A percentile compares a stretch with the other conserved stretches of the same genome.
Conservation (phyloP, 2,113 vertebrate species). For the Okapia johnstoni region DNA sequence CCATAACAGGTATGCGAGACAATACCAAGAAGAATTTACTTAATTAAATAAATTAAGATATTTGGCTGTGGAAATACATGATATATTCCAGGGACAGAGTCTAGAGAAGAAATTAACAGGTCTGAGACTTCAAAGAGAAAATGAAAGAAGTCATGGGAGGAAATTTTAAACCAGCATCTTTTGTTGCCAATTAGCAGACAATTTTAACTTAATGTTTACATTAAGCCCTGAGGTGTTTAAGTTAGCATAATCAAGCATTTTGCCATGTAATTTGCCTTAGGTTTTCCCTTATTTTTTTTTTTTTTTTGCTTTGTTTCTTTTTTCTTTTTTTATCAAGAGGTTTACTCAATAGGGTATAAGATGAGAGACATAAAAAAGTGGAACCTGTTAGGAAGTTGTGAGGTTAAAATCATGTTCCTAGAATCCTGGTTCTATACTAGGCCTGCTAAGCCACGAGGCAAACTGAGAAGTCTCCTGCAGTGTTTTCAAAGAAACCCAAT, state of each 20-base stretch:
- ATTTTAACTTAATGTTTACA: background rate
- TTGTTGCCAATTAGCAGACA: background rate
- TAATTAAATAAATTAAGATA: background rate
- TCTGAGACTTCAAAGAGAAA: background rate
- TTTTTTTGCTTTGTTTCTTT: background rate
- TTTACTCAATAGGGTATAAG: background rate
- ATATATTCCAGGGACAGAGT: background rate
- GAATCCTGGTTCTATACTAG: background rate
- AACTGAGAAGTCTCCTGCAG: slow-evolving; percentile 7
- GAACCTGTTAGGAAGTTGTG: slow-evolving; percentile 12
- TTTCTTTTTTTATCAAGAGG: background rate
- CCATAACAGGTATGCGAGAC: too few relatives aligned
- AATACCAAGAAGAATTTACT: background rate
- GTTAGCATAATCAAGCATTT: background rate
- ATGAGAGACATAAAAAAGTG: slow-evolving; percentile 40
- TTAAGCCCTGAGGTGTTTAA: background rate
- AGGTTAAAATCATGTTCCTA: slow-evolving; percentile 28
- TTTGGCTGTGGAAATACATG: background rate
- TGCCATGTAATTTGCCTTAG: background rate
- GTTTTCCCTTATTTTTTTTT: background rate
- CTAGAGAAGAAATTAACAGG: background rate
- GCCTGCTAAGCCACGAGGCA: background rate
- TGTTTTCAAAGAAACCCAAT: slow-evolving; percentile 46
- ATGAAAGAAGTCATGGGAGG: background rate
- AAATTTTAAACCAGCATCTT: background rate